phyloP scores from a whole-genome alignment of 2,113 vertebrate species.

The Psittacula cyanocephala region DNA sequence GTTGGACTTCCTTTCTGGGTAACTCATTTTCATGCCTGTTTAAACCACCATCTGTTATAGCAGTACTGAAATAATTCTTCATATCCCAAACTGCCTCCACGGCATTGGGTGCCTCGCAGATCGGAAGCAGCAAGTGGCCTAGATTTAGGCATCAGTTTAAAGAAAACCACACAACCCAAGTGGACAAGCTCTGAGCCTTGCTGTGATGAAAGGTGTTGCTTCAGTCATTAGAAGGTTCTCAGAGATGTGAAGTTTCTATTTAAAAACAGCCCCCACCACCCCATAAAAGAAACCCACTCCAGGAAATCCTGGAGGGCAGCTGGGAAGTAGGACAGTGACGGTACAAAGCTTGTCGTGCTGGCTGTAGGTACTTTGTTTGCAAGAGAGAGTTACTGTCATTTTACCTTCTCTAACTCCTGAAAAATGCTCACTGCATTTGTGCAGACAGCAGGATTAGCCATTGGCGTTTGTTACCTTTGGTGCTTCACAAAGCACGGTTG shows the following conservation, averaged over 20 bases:
- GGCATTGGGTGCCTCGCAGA: neutral
- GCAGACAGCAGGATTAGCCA: neutral
- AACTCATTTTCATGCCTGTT: neutral
- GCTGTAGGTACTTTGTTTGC: neutral
- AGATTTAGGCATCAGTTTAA: neutral
- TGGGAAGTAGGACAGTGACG: neutral
- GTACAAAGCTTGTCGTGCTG: neutral
- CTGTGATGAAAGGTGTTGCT: neutral
- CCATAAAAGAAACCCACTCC: neutral
- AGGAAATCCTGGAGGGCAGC: neutral
- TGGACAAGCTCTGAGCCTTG: neutral
- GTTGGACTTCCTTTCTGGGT: neutral
- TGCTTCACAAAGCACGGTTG: neutral
- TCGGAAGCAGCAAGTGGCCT: neutral
- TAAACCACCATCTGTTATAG: neutral
- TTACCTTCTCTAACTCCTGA: neutral
- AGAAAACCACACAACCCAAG: neutral
- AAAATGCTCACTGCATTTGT: neutral
- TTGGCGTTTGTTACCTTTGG: neutral
- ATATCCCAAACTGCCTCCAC: neutral
- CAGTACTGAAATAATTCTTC: neutral
- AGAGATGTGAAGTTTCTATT: neutral
- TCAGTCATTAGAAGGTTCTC: neutral
- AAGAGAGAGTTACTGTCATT: neutral
- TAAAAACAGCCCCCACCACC: neutral